Conservation (phyloP, 2,888 invertebrate genomes). For the Epicampocera succincta region DNA sequence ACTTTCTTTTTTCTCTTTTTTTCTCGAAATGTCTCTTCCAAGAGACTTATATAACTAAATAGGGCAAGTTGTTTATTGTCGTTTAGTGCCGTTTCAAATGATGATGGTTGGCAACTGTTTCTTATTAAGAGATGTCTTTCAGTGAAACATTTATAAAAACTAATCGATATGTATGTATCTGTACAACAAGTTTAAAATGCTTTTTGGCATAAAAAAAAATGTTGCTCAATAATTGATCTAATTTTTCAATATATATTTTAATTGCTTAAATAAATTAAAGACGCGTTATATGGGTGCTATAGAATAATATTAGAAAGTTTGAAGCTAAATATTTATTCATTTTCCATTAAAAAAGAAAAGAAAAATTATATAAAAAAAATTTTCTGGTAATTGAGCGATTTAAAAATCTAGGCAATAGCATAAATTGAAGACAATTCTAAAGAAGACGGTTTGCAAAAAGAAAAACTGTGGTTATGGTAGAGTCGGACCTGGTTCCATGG, state of each 20-base stretch:
- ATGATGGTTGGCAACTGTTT: neutral
- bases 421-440: no score
- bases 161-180: neutral
- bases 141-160: neutral
- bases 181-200: neutral
- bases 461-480: no score
- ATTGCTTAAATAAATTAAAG: constrained; percentile 11
- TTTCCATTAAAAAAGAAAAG: no score
- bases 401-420: no score
- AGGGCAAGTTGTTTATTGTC: constrained; percentile 53
- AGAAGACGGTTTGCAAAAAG: no score
- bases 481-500: no score
- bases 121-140: neutral
- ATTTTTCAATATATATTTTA: constrained; percentile 10
- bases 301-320: neutral
- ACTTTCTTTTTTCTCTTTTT: constrained; percentile 51
- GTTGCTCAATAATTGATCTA: constrained; percentile 5
- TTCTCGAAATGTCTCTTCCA: neutral
- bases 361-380: no score
- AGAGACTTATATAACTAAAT: constrained; percentile 64
- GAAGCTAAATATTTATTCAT: neutral
- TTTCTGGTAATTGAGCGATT: no score
- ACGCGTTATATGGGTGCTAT: neutral
- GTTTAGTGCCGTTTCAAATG: constrained; percentile 2
- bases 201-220: neutral